Evolutionary conservation across 2,113 vertebrate genomes (phyloP).

Genomic region (Scomber scombrus): DNA sequence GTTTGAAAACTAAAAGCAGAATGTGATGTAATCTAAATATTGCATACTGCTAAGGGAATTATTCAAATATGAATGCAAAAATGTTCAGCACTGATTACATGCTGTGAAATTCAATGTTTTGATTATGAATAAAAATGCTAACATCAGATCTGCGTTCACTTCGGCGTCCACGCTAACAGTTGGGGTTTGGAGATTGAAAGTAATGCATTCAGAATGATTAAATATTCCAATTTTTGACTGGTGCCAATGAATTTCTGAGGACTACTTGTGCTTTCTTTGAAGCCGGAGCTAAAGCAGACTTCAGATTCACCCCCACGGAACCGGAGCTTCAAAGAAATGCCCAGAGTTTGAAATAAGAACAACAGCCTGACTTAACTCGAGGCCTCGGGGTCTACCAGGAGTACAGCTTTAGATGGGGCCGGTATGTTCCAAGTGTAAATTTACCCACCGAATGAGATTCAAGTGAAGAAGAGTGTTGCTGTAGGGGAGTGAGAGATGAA

Average conservation of each 20-base stretch:
- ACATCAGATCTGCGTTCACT: too few species aligned
- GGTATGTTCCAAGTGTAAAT: background rate
- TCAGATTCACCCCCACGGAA: background rate
- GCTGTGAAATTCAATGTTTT: background rate
- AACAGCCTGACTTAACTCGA: background rate
- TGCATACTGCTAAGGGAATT: background rate
- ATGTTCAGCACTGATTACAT: background rate
- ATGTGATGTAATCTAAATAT: too few species aligned
- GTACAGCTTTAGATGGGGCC: background rate
- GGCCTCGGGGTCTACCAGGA: background rate
- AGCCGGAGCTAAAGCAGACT: background rate
- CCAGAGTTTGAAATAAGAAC: slow-evolving; percentile 1
- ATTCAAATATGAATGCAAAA: background rate
- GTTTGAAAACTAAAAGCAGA: too few species aligned
- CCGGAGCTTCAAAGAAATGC: background rate
- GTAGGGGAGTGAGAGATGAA: background rate
- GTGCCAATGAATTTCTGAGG: background rate
- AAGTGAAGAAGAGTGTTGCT: background rate
- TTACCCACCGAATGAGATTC: slow-evolving; percentile 12
- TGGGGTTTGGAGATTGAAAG: too few species aligned
- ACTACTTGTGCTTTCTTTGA: background rate
- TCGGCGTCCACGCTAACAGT: too few species aligned
- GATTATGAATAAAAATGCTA: too few species aligned
- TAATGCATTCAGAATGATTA: too few species aligned
- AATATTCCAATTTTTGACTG: background rate